Conservation (phyloP, 2,888 invertebrate species). For the Eupithecia pulchellata region DNA sequence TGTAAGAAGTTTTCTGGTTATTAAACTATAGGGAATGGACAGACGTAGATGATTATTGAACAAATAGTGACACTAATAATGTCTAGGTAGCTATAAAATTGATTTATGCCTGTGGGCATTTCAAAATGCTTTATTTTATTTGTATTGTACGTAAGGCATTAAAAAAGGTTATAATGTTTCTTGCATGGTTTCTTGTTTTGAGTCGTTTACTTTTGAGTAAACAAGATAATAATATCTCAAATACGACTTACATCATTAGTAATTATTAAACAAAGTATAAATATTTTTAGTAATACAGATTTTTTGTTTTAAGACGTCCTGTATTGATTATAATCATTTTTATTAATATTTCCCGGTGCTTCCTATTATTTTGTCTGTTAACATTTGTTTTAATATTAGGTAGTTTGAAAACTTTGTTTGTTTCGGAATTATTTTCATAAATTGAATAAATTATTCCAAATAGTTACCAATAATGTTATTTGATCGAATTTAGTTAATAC, state of each 20-base stretch:
- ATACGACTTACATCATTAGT: conserved; percentile 10
- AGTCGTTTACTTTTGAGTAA: conserved; percentile 19
- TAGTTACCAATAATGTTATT: conserved; percentile 82
- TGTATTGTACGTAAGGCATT: conserved; percentile 17
- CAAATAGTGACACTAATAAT: background rate
- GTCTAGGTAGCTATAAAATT: conserved; percentile 25
- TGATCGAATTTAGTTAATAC: conserved; percentile 83
- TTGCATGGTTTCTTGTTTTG: conserved; percentile 28
- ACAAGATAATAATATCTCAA: background rate
- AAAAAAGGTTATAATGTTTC: background rate
- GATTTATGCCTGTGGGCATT: conserved; percentile 18
- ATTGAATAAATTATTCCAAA: conserved; percentile 68
- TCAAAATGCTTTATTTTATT: conserved; percentile 22
- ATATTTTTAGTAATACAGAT: conserved; percentile 12
- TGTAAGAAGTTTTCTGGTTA: background rate
- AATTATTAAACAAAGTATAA: conserved; percentile 22
- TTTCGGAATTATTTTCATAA: conserved; percentile 63
- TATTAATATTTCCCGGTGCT: conserved; percentile 74
- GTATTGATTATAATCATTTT: conserved; percentile 56
- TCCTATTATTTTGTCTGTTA: conserved; percentile 82
- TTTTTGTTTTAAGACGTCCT: conserved; percentile 30
- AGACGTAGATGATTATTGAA: background rate
- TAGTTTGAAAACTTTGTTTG: conserved; percentile 70
- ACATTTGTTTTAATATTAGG: conserved; percentile 78
- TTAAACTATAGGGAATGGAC: conserved; percentile 1